Conservation (phyloP, 1,140 invertebrate genomes). For the Brachionus sp. region DNA sequence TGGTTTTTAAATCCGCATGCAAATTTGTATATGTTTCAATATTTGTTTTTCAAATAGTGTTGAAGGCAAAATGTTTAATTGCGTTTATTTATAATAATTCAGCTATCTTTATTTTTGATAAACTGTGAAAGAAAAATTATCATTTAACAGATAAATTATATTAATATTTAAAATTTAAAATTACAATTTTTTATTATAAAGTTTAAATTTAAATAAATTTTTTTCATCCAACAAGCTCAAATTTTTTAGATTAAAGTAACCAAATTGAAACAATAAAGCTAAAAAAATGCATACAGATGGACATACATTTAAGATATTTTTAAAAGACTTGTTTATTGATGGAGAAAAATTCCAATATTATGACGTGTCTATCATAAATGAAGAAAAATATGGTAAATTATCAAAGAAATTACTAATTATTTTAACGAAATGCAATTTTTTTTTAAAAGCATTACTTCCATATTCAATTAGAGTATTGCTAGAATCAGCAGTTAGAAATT, state of each 20-base stretch:
- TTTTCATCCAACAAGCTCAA: not conserved
- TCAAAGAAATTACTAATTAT: not conserved
- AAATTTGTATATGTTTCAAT: not conserved
- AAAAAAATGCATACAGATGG: conserved; percentile 45
- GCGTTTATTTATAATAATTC: not conserved
- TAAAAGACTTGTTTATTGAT: conserved; percentile 68
- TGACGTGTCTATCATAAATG: conserved; percentile 68
- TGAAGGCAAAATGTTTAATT: not conserved
- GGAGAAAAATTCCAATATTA: conserved; percentile 71
- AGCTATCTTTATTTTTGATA: not conserved
- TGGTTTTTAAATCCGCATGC: not conserved
- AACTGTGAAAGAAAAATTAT: not conserved
- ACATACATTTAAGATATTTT: conserved; percentile 70
- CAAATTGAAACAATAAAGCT: not conserved
- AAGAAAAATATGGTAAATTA: conserved; percentile 71
- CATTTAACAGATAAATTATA: not conserved
- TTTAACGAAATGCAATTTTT: not conserved
- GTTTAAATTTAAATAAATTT: not conserved
- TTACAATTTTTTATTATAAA: not conserved
- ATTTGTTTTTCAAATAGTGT: not conserved
- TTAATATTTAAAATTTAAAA: not conserved
- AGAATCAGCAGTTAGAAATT: conserved; percentile 90
- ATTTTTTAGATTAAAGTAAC: not conserved
- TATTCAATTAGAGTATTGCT: conserved; percentile 86
- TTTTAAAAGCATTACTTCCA: conserved; percentile 67